phyloP scores from a whole-genome alignment of 2,888 invertebrate genomes.

The Deroplatys truncata region DNA sequence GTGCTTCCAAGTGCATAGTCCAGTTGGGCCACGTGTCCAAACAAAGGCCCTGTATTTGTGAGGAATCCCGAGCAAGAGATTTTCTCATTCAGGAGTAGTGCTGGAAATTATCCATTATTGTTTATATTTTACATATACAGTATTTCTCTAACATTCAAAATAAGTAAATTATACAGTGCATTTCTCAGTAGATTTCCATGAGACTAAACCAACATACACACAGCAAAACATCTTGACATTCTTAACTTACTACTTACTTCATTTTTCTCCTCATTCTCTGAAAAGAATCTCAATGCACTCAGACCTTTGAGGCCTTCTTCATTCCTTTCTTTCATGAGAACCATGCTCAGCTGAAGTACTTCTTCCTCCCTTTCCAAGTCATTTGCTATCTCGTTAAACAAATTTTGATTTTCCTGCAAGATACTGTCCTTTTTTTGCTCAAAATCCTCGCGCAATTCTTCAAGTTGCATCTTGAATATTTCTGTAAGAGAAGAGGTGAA shows the following conservation, averaged over 20 bases:
- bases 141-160: too few species aligned
- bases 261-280: background rate
- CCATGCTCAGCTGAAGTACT: background rate
- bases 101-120: too few species aligned
- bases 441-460: background rate
- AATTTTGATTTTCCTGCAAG: background rate
- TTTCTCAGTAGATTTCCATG: too few species aligned
- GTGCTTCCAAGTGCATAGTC: too few species aligned
- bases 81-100: too few species aligned
- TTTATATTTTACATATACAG: too few species aligned
- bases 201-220: too few species aligned
- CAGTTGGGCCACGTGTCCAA: too few species aligned
- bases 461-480: background rate
- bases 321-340: background rate
- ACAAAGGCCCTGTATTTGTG: too few species aligned
- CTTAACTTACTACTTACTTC: background rate
- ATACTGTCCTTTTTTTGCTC: background rate
- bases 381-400: background rate
- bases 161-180: too few species aligned
- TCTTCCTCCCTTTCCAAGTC: background rate
- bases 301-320: background rate
- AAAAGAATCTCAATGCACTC: background rate
- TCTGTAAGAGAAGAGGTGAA: background rate
- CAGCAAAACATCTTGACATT: too few species aligned
- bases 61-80: too few species aligned